These are phyloP conservation scores for Rissa tridactyla DNA, from an alignment of 2,113 vertebrate species.

Conservation along the genomic window DNA sequence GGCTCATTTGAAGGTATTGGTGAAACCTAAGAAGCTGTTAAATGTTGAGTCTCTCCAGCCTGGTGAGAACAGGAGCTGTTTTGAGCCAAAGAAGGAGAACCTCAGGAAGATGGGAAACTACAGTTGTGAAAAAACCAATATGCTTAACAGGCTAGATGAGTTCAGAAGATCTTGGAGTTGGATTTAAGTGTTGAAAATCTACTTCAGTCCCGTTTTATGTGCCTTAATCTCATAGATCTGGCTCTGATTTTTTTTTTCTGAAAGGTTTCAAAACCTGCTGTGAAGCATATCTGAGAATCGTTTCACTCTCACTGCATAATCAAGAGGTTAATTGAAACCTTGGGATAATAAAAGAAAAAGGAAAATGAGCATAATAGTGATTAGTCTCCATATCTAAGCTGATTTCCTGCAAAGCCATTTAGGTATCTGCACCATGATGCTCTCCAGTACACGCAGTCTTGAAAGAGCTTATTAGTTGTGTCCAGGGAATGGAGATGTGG, in stretches of 20 bases:
- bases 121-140: neutral
- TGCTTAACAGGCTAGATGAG: neutral
- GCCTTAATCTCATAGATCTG: neutral
- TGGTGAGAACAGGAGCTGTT: neutral
- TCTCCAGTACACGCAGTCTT: neutral
- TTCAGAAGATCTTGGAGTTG: neutral
- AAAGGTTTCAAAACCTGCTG: neutral
- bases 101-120: neutral
- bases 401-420: neutral
- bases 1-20: neutral
- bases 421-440: neutral
- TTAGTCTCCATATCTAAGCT: neutral
- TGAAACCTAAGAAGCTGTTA: neutral
- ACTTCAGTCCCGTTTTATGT: neutral
- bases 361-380: neutral
- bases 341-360: neutral
- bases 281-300: neutral
- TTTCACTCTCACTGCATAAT: neutral
- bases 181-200: neutral
- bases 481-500: neutral
- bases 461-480: neutral
- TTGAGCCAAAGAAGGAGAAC: neutral
- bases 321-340: neutral
- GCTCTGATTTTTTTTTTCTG: neutral
- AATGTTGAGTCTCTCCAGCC: neutral